These are phyloP conservation scores for Drosophila melanocephala DNA, from an alignment of 2,888 invertebrate genomes.

Conservation along the genomic window DNA sequence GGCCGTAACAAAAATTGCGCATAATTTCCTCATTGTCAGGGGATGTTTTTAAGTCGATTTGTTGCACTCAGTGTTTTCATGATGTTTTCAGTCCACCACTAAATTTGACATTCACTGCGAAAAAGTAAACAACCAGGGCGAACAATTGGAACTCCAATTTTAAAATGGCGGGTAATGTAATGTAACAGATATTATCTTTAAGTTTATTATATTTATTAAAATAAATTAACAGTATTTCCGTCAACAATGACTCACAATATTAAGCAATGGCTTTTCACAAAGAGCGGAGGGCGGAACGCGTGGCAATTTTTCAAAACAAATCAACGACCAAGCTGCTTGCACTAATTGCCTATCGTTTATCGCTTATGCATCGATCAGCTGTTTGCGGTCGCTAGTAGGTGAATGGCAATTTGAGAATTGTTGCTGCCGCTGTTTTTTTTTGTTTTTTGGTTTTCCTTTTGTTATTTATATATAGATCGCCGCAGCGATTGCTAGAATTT, in stretches of 20 bases:
- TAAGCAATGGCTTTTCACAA: not conserved
- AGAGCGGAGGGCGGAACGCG: not conserved
- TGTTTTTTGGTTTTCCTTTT: slow-evolving; percentile 24
- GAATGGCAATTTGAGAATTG: slow-evolving; percentile 50
- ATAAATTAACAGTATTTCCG: not conserved
- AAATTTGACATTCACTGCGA: not conserved
- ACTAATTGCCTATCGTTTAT: slow-evolving; percentile 10
- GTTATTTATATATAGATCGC: slow-evolving; percentile 68
- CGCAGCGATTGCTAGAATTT: slow-evolving; percentile 53
- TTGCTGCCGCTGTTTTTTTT: slow-evolving; percentile 40
- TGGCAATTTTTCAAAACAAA: slow-evolving; percentile 30
- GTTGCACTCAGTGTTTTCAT: not conserved
- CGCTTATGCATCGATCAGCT: slow-evolving; percentile 40
- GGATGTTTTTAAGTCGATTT: not conserved
- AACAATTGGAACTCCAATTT: not conserved
- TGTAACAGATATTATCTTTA: not conserved
- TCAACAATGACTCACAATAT: not conserved
- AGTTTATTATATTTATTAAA: not conserved
- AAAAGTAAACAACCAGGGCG: not conserved
- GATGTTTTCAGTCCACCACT: not conserved
- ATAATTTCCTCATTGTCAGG: not conserved
- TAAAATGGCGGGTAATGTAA: not conserved
- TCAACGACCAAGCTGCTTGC: slow-evolving; percentile 49
- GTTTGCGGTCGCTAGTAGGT: slow-evolving; percentile 18
- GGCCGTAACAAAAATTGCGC: not conserved